Evolutionary conservation across 2,113 vertebrate species (phyloP).

Genomic region (crab-eating macaque (Macaca fascicularis)): T2T-MFA8v1.1 NC_088385.1:111641501-111642000

Average conservation of each 20-base stretch:
- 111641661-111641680: background rate
- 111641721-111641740: background rate
- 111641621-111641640: background rate
- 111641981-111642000: background rate
- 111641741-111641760: background rate
- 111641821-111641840: background rate
- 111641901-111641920: too few species aligned
- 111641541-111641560: background rate
- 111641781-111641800: background rate
- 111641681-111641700: background rate
- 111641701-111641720: background rate
- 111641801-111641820: background rate
- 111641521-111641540: background rate
- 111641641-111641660: background rate
- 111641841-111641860: background rate
- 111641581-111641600: background rate
- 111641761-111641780: too few species aligned
- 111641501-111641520: background rate
- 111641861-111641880: background rate
- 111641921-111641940: background rate
- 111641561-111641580: background rate
- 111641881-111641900: too few species aligned
- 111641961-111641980: background rate
- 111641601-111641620: fast-evolving
- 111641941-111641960: fast-evolving